These are phyloP conservation scores for Promerops cafer DNA, from an alignment of 2,113 vertebrate genomes.

Conservation along the genomic window DNA sequence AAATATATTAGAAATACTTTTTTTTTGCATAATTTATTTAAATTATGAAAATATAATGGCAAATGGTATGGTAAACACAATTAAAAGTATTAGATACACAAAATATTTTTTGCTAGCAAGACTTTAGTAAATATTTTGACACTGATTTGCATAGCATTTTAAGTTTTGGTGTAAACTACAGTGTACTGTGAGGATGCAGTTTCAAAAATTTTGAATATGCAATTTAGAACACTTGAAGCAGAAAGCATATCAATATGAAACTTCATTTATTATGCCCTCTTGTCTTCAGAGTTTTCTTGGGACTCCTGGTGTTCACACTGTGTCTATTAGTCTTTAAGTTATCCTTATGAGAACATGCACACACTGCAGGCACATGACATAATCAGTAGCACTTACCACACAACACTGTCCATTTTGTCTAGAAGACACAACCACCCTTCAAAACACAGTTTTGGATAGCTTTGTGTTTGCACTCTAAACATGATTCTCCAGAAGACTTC, in stretches of 20 bases:
- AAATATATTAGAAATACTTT: background rate
- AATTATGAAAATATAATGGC: background rate
- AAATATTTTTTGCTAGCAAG: background rate
- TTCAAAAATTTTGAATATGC: background rate
- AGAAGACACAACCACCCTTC: background rate
- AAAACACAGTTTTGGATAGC: background rate
- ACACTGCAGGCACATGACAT: background rate
- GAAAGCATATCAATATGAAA: background rate
- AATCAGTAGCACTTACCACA: background rate
- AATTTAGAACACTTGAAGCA: background rate
- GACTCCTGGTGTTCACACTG: background rate
- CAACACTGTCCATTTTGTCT: background rate
- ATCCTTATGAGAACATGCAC: background rate
- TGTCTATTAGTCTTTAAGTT: background rate
- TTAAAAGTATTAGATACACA: background rate
- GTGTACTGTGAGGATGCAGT: background rate
- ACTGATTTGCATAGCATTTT: background rate
- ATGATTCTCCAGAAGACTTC: background rate
- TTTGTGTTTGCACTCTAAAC: background rate
- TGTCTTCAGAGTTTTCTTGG: background rate
- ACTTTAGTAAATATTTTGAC: background rate
- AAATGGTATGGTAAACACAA: background rate
- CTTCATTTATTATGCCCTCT: background rate
- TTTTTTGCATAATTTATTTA: background rate
- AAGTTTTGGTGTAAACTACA: background rate